Percentiles rank a stretch among this genome's conserved stretches.
Conservation (phyloP, 2,797 vertebrate genomes). For the Danio aesculapii region DNA sequence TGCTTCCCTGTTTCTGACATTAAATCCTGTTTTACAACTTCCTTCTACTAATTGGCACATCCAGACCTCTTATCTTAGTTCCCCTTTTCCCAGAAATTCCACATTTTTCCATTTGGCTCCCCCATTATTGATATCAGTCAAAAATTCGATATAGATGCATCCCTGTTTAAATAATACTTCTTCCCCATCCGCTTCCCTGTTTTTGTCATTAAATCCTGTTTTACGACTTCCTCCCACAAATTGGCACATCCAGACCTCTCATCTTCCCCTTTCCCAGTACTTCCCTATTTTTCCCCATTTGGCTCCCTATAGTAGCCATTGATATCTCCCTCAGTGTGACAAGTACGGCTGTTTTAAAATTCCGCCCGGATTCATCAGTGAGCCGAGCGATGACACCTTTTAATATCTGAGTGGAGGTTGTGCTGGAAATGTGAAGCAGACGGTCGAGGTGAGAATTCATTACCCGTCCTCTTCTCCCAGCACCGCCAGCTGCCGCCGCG, state of each 20-base stretch:
- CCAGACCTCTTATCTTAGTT: too few relatives aligned
- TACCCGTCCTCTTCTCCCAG: slow-evolving; percentile 66
- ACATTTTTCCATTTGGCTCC: too few relatives aligned
- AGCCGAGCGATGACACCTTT: slow-evolving; percentile 77
- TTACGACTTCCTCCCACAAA: too few relatives aligned
- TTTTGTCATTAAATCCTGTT: too few relatives aligned
- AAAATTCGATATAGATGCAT: too few relatives aligned
- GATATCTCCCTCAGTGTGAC: background rate
- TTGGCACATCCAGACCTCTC: background rate
- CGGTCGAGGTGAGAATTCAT: slow-evolving; percentile 71
- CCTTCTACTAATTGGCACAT: too few relatives aligned
- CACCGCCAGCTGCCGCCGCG: slow-evolving; percentile 57
- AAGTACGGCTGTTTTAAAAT: slow-evolving; percentile 76
- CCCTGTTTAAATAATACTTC: too few relatives aligned
- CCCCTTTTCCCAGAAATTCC: too few relatives aligned
- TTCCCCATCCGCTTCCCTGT: too few relatives aligned
- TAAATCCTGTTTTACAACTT: too few relatives aligned
- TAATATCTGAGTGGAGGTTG: slow-evolving; percentile 86
- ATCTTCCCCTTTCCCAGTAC: slow-evolving; percentile 5
- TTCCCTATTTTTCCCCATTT: slow-evolving; percentile 31
- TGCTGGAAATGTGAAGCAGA: slow-evolving; percentile 76
- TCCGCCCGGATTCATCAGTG: slow-evolving; percentile 81
- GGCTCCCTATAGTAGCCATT: slow-evolving; percentile 41
- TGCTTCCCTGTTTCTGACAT: too few relatives aligned
- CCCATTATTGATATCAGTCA: too few relatives aligned